Base-by-base conservation (phyloP, 2,797 vertebrate species). In the Megalops cyprinoides region DNA sequence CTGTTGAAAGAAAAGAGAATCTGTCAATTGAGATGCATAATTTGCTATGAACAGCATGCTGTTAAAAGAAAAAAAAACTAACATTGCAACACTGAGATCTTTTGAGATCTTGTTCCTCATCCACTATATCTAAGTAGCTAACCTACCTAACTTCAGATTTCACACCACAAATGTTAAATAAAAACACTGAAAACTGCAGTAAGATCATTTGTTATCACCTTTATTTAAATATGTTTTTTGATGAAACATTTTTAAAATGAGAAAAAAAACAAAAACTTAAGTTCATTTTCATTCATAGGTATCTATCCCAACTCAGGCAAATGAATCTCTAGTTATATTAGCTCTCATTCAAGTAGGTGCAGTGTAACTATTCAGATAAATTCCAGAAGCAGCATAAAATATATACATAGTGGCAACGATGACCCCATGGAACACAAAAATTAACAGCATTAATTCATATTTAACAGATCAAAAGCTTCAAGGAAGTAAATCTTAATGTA, bases 141-240 rank as follows among this genome's bases (percentile, higher is more conserved):
- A 55, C 14, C 14, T 55, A 55, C n/a, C n/a, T n/a, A n/a, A n/a
- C 48, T 51, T 51, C 48, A 5, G 48, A 51, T 48, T n/a, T n/a
- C 37, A 37, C 8, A 2, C 31, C 28, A 37, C 14, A 37, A 15
- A 34, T 34, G 31, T 73, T 82, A 18, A 44, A 18, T 49, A 65
- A 78, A 25, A 75, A 37, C 37, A 89, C 14, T 48, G 77, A 75
- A 86, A 75, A 82, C 18, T 34, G 48, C 88, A 84, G 77, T 85
- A 87, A 46, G 71, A 88, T 81, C 84, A 90, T 90, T 87, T 94
- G 49, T 94, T 93, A 93, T 93, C 79, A 91, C 87, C 86, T 91
- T 90, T 53, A 89, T 93, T 94, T 94, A 95, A 95, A 95, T 94
- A 94, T 89, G 90, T 93, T 90, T 91, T n/a, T n/a, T n/a, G n/a